Evolutionary conservation across 1,140 invertebrate genomes (phyloP), one percentile per base, ranked within the genome.

Genomic region (Fopius arisanus): DNA sequence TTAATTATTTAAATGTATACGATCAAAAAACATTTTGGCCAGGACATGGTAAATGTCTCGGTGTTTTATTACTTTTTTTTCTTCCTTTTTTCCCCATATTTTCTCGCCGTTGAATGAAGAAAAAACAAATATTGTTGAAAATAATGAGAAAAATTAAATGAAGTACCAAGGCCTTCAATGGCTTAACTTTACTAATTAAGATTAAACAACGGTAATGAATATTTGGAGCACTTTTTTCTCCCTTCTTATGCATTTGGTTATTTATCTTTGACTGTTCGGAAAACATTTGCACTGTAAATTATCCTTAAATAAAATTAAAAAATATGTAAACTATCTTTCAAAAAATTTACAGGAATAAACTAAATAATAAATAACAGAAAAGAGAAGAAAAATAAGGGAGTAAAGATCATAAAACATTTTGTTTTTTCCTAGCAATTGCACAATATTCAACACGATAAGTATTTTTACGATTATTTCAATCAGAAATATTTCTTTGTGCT

Each of bases 401-500:
- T 48, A 48, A 37, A 59, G 54, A 26, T 59, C 43, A 16, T 48
- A 48, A 28, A 59, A 59, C 54, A 59, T 59, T 59, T 59, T 48
- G 3, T 19, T 59, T 59, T 59, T 59, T 59, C 54, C 54, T 59
- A 59, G 54, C 23, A 59, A 59, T 59, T 28, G 54, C 54, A 59
- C 54, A 59, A 59, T 59, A 59, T 59, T 59, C 21, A 54, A 54
- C 48, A 59, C 54, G 54, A 59, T 59, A 59, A 59, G 54, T 59
- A 59, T 23, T 59, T 59, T 59, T 59, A 59, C 23, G 54, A 59
- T 59, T 59, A 59, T 59, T 59, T 23, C 26, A 59, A 59, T 59
- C 23, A 59, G 54, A 59, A 59, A 59, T 26, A 59, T 23, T 59
- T 59, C 10, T 59, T 59, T 59, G 54, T 59, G 54, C 54, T 59